These are phyloP conservation scores for Rhegmatorhina hoffmannsi DNA, from an alignment of 2,113 vertebrate genomes.

Conservation along the genomic window DNA sequence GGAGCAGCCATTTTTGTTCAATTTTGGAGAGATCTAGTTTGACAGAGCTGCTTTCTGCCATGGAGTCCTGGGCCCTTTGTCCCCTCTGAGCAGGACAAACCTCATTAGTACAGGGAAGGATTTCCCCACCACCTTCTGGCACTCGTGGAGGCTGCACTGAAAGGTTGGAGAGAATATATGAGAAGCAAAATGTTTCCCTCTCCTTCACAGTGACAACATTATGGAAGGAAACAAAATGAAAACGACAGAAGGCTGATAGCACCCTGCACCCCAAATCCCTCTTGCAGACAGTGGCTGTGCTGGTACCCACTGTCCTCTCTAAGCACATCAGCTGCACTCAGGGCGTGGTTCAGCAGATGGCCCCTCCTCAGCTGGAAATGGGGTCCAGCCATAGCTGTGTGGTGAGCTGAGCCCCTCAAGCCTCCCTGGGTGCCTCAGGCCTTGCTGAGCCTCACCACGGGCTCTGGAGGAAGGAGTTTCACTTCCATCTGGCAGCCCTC, in stretches of 20 bases:
- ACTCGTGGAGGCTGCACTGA: background rate
- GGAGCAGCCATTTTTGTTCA: background rate
- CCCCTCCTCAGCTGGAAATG: background rate
- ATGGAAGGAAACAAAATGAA: background rate
- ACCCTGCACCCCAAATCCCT: background rate
- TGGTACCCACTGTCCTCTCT: background rate
- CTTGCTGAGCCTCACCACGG: fast-evolving
- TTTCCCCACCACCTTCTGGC: background rate
- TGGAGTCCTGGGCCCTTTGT: background rate
- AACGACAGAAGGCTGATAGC: background rate
- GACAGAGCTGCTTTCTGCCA: background rate
- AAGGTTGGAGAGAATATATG: background rate
- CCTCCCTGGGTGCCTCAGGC: background rate
- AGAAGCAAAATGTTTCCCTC: background rate
- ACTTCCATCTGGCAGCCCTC: constrained; percentile 9
- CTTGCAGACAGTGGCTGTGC: background rate
- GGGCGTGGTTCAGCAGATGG: background rate
- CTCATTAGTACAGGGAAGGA: background rate
- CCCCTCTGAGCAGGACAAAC: background rate
- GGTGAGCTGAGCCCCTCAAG: background rate
- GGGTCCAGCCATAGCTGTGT: background rate
- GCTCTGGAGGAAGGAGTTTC: background rate
- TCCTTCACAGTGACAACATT: background rate
- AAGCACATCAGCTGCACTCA: background rate
- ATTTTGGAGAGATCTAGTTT: background rate